Base-by-base conservation (phyloP, 2,888 invertebrate genomes). In the Oeneis ivallda region DNA sequence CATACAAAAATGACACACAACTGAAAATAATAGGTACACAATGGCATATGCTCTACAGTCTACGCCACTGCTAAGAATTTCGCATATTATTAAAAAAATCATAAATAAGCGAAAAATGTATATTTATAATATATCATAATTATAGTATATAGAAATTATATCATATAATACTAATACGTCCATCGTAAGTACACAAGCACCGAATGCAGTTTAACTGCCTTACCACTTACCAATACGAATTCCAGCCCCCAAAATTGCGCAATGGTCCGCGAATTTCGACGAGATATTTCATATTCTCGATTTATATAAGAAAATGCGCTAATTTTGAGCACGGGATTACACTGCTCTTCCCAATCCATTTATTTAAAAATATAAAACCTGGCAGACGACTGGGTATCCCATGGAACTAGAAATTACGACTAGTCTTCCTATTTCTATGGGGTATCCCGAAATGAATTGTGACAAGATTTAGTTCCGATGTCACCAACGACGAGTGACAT, bases 121-220 rank as follows among this genome's bases (percentile, higher is more conserved):
- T 79, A 79, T 80, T 82, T 80, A 84, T 76, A 84, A 82, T n/a
- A 54, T 54, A 54, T 37, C 10, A 43, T 43, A 11, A 41, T 41
- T 7, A 52, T 39, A 54, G 6, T 19, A 41, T 41, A 56, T 71
- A 76, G 70, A 76, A 79, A 85, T 71, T 74, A 77, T 77, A 77
- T 77, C 15, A 70, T 64, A 70, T 56, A 81, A 80, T 75, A 85
- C 37, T 4, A 54, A 54, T 85, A 86, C 86, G 45, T 45, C 88
- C 87, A 78, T 85, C 86, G 87, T 91, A 91, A 91, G 90, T 90
- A 91, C 89, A 84, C 87, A 84, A 90, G 89, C 90, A 91, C 90
- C 90, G 86, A 79, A 78, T 72, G 88, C 89, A 89, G 89, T 89
- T 81, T 81, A 13, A 89, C 89, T 89, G 89, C 89, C 81, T 72